Base-by-base conservation (phyloP, 2,113 vertebrate species). In the Colaptes auratus region DNA sequence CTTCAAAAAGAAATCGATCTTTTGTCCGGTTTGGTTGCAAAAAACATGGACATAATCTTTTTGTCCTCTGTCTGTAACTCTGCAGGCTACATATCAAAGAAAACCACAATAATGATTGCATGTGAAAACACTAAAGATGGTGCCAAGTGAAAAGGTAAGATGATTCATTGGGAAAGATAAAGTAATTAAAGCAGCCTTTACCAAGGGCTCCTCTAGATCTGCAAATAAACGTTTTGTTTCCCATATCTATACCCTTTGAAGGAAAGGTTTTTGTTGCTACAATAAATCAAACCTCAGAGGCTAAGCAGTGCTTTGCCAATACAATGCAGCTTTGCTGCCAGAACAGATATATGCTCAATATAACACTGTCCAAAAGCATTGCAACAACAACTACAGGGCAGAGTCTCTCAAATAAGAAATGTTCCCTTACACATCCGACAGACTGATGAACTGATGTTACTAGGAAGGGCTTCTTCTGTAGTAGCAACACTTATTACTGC, bases 31-130 rank as follows among this genome's bases (percentile, higher is more conserved):
- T 15, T 19, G 4, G 23, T 55, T 12, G 3, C 1, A 69, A 52
- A 50, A 13, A 55, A 10, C 39, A 76, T 4, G 4, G 15, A 63
- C 18, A 59, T 13, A 60, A 27, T 21, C 4, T n/a, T 33, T 72
- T 46, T 23, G n/a, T 61, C 21, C 12, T 53, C 33, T 48, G 12
- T 27, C 31, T 25, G 15, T 71, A 82, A 66, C 31, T 91, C 53
- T 13, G 13, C 82, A 25, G 36, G 5, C 11, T 77, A 53, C 1
- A 1, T 20, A 72, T n/a, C 8, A 50, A 66, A 70, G 35, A 65
- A 53, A 72, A 52, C 1, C 12, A 53, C 21, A 56, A 11, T 18
- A 79, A 76, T 0, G 4, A 60, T 0, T 31, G 25, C 27, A 19
- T 39, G 35, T 20, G 67, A 64, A 83, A 52, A 79, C 21, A 56